Percentiles rank a stretch among this genome's conserved stretches.
phyloP scores from a whole-genome alignment of 2,113 vertebrate species.

The Platycercus adscitus region DNA sequence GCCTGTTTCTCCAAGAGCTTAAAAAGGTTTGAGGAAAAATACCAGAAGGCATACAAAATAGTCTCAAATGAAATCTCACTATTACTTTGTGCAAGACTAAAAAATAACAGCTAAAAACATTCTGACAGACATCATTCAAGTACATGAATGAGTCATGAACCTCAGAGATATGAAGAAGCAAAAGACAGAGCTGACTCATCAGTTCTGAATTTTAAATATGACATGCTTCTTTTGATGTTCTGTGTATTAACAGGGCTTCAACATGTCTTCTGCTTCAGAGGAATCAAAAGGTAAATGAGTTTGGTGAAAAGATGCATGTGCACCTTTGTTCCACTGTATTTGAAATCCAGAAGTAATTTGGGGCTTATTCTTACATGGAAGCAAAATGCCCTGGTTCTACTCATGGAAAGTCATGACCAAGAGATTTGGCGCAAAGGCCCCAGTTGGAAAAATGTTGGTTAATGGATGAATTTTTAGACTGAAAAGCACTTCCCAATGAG shows the following conservation, averaged over 20 bases:
- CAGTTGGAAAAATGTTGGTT: not conserved
- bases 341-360: not conserved
- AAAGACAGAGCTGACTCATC: slow-evolving; percentile 18
- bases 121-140: slow-evolving; percentile 7
- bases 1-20: not conserved
- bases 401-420: not conserved
- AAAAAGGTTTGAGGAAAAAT: not conserved
- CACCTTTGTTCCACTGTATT: not conserved
- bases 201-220: slow-evolving; percentile 5
- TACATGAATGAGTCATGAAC: not conserved
- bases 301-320: not conserved
- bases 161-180: not conserved
- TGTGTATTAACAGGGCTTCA: not conserved
- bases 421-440: not conserved
- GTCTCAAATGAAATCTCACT: not conserved
- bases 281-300: not conserved
- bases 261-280: not conserved
- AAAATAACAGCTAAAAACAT: not conserved
- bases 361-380: not conserved
- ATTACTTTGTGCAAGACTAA: not conserved
- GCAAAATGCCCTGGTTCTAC: not conserved
- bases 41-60: not conserved
- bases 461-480: not conserved
- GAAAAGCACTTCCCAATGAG: not conserved
- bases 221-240: not conserved